Conservation (phyloP, 1,140 invertebrate species). For the Drosophila pseudoobscura region DNA sequence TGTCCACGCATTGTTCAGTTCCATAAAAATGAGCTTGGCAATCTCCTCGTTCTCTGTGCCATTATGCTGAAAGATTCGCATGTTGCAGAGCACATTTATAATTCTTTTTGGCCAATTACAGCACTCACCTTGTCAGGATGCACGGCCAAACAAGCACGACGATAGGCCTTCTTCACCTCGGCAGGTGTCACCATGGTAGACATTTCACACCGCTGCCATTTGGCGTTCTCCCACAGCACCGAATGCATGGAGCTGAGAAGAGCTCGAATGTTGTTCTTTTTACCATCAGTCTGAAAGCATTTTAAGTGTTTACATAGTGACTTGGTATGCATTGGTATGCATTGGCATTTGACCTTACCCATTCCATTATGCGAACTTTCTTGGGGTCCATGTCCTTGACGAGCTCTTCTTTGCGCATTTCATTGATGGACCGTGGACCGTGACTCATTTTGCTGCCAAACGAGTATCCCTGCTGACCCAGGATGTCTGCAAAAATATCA, state of each 20-base stretch:
- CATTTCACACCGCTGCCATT: conserved; percentile 97
- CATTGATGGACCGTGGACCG: conserved; percentile 94
- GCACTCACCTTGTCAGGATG: conserved; percentile 97
- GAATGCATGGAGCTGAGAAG: conserved; percentile 96
- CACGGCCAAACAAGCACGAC: conserved; percentile 97
- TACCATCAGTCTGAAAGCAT: conserved; percentile 92
- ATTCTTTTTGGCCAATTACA: neutral
- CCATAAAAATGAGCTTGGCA: conserved; percentile 99
- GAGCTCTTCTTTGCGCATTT: conserved; percentile 95
- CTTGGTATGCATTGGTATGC: neutral
- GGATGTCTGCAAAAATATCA: conserved; percentile 95
- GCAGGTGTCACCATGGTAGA: conserved; percentile 93
- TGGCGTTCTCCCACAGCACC: conserved; percentile 96
- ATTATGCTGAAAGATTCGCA: conserved; percentile 89
- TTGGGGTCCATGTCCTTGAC: conserved; percentile 96
- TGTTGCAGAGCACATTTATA: neutral
- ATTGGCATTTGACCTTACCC: conserved; percentile 84
- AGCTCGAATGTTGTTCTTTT: conserved; percentile 97
- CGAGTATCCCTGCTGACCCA: conserved; percentile 94
- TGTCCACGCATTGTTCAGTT: conserved; percentile 99
- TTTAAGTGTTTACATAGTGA: neutral
- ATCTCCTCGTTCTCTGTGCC: conserved; percentile 95
- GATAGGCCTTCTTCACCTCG: conserved; percentile 98
- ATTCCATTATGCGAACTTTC: conserved; percentile 91
- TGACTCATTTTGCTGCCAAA: conserved; percentile 90